These are phyloP conservation scores for Barbus barbus DNA, from an alignment of 2,113 vertebrate genomes.

Conservation along the genomic window DNA sequence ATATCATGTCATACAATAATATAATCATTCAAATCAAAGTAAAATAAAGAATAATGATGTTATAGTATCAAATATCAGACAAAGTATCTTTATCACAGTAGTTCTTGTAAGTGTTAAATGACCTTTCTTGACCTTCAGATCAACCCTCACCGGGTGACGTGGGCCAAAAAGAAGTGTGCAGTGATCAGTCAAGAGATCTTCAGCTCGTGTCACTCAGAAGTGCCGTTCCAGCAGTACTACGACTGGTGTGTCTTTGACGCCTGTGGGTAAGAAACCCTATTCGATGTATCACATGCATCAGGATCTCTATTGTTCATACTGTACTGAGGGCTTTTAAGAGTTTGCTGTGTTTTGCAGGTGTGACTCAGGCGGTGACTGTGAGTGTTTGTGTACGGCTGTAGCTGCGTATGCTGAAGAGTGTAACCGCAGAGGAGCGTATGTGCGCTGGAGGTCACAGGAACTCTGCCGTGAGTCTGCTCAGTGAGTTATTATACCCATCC, in stretches of 20 bases:
- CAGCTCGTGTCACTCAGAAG: conserved; percentile 75
- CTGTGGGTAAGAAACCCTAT: conserved; percentile 81
- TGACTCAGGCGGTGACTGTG: conserved; percentile 87
- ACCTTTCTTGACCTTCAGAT: conserved; percentile 56
- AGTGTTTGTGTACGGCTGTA: conserved; percentile 89
- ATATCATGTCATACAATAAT: background rate
- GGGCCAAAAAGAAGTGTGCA: conserved; percentile 82
- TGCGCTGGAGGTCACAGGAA: conserved; percentile 89
- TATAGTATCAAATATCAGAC: no score
- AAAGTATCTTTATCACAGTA: no score
- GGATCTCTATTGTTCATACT: no score
- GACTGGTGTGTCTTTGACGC: conserved; percentile 90
- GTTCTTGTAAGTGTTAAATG: background rate
- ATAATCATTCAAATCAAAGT: background rate
- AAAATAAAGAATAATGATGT: background rate
- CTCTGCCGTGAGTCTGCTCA: conserved; percentile 81
- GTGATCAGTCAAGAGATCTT: conserved; percentile 80
- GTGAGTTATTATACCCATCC: background rate
- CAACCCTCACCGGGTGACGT: conserved; percentile 77
- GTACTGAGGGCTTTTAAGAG: no score
- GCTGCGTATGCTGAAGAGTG: conserved; percentile 87
- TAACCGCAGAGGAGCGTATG: conserved; percentile 71
- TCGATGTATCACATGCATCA: background rate
- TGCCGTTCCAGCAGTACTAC: conserved; percentile 84
- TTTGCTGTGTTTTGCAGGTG: conserved; percentile 62